Evolutionary conservation across 2,797 vertebrate genomes (phyloP).

Genomic region (Salmo trutta): DNA sequence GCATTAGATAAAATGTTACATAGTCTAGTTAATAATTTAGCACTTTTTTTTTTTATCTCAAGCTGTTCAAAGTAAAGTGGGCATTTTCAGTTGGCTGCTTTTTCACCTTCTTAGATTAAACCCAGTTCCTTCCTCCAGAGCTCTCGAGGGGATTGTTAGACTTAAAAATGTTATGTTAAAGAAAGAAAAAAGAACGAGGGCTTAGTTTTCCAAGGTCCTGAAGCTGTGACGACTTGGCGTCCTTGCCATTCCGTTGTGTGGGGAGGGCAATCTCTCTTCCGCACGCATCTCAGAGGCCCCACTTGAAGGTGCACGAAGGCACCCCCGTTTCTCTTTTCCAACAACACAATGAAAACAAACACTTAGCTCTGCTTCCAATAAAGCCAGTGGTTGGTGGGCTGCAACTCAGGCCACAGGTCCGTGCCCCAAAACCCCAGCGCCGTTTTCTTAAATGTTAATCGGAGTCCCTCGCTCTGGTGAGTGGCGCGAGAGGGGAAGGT

Average conservation of each 20-base stretch:
- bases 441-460: slow-evolving; percentile 76
- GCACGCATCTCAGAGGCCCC: slow-evolving; percentile 73
- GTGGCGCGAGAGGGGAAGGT: slow-evolving; percentile 59
- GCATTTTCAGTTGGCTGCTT: slow-evolving; percentile 43
- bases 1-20: slow-evolving; percentile 16
- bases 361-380: slow-evolving; percentile 75
- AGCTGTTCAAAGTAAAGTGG: slow-evolving; percentile 25
- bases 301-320: slow-evolving; percentile 70
- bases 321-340: slow-evolving; percentile 67
- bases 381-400: slow-evolving; percentile 62
- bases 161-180: slow-evolving; percentile 66
- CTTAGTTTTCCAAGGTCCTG: slow-evolving; percentile 61
- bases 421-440: slow-evolving; percentile 49
- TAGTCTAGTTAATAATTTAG: slow-evolving; percentile 53
- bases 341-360: slow-evolving; percentile 76
- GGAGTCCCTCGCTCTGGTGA: slow-evolving; percentile 57
- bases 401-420: slow-evolving; percentile 63
- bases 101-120: slow-evolving; percentile 31
- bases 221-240: slow-evolving; percentile 68
- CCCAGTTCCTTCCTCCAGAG: slow-evolving; percentile 33
- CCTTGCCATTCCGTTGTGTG: slow-evolving; percentile 70
- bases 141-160: slow-evolving; percentile 56
- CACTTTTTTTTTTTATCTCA: slow-evolving; percentile 24
- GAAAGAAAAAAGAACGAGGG: slow-evolving; percentile 56
- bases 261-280: slow-evolving; percentile 68